Evolutionary conservation across 2,797 vertebrate species (phyloP), one percentile per base, ranked within the genome.

Genomic region (Zenarchopterus dispar): DNA sequence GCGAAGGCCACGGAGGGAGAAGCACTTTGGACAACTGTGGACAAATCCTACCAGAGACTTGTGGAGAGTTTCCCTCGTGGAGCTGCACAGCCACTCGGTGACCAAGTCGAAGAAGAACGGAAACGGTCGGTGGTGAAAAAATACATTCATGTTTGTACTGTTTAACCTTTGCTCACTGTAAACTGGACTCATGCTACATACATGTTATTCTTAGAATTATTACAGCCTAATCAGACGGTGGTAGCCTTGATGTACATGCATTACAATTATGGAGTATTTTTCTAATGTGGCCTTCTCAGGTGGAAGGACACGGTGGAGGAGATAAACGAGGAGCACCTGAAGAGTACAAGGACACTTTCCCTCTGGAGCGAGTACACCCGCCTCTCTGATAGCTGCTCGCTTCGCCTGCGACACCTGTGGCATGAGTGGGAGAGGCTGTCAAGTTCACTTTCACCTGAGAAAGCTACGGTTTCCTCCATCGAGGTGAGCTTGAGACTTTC

Each of bases 281-380:
- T 28, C 0, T 47, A 0, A 47, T 57, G 10, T 53, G 28, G 6
- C 8, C 2, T 0, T 49, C 1, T 50, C 89, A 99, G 97, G 89
- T 96, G 94, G 95, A 83, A 83, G 24, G 86, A 82, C 0, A 72
- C 85, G 1, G 82, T 88, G 53, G 91, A 91, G 80, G 89, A 93
- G 17, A 36, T 96, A 0, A 50, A 81, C 21, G 91, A 93, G 2
- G 90, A 93, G 52, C 61, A 92, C 21, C 56, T 49, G 24, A 87
- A 88, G 67, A 86, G 81, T 0, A 81, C 72, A 44, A 66, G 78
- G 7, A 80, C 75, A 3, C 75, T 93, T 15, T 88, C 84, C 24
- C 84, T 95, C 50, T 98, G 95, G 96, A 88, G 89, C 73, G 82
- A 91, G 9, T 94, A 91, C 16, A 16, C 51, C 44, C 28, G 21